Conservation (phyloP, 2,888 invertebrate species). For the Clivina fossor region DNA sequence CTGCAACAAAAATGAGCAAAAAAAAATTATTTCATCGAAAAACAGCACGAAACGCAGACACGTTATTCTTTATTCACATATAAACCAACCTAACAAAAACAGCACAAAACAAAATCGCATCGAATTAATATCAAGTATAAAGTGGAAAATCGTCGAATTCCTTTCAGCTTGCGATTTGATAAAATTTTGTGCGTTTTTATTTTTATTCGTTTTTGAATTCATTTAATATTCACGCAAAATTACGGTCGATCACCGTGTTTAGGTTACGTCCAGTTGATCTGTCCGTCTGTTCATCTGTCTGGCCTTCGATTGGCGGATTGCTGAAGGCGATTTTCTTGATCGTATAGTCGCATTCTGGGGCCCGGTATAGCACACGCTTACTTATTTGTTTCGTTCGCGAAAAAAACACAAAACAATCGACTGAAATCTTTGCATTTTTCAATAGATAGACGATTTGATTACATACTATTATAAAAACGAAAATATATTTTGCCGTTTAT, state of each 20-base stretch:
- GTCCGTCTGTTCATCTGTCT: constrained; percentile 26
- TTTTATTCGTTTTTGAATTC: constrained; percentile 22
- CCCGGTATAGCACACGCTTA: constrained; percentile 22
- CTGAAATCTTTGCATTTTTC: constrained; percentile 10
- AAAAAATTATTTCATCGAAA: too few relatives aligned
- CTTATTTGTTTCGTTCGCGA: constrained; percentile 16
- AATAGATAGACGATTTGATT: constrained; percentile 15
- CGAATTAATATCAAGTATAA: neutral
- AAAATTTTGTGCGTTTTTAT: too few relatives aligned
- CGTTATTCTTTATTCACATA: too few relatives aligned
- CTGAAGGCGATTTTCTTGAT: constrained; percentile 29
- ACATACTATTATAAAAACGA: constrained; percentile 17
- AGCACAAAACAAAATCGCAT: too few relatives aligned
- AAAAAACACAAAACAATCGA: constrained; percentile 18
- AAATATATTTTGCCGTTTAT: too few relatives aligned
- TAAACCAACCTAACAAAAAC: too few relatives aligned
- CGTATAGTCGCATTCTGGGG: constrained; percentile 8
- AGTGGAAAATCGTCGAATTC: neutral
- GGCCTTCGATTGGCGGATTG: constrained; percentile 35
- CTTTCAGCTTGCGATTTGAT: constrained; percentile 10
- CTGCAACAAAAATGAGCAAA: constrained; percentile 59
- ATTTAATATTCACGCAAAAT: constrained; percentile 32
- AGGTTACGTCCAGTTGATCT: constrained; percentile 6
- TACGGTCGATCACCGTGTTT: constrained; percentile 25
- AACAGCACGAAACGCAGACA: too few relatives aligned